Evolutionary conservation across 2,888 invertebrate genomes (phyloP), one percentile per base, ranked within the genome.

Genomic region (Cantharis nigra): DNA sequence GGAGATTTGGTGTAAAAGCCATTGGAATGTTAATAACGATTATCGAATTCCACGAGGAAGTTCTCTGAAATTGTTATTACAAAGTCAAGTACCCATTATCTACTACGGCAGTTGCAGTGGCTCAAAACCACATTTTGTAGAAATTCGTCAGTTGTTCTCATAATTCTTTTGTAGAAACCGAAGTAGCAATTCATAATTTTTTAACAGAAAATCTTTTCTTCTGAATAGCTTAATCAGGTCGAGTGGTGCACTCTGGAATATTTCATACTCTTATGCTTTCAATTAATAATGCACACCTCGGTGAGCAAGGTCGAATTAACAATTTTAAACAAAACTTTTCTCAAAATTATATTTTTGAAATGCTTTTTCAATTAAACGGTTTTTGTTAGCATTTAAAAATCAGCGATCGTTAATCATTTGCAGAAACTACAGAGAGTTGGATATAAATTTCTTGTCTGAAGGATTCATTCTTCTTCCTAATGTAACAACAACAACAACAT

Each of bases 351-450:
- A 49, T 49, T 49, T 49, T 49, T n/a, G 49, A n/a, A 49, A 49
- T 49, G n/a, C n/a, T 49, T 49, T 49, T 49, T 49, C 49, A 49
- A 49, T 49, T 49, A 49, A 49, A 49, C 9, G 7, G n/a, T 49
- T 49, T 49, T 49, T 49, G 49, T 49, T 49, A 3, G 49, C 49
- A 49, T 49, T 49, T 49, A 49, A 49, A 49, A 49, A n/a, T 9
- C n/a, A 30, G 11, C 20, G 30, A 18, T 33, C 33, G 30, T 70
- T 49, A 70, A 70, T 70, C 70, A 70, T 70, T 70, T 70, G 70
- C 70, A 70, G 70, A 62, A 49, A 70, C 70, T 33, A 64, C 72
- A 64, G n/a, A 26, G 65, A 67, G 3, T 67, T 26, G 65, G 20
- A 26, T 23, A n/a, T 26, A 26, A 20, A 26, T 67, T 67, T 67